phyloP scores from a whole-genome alignment of 2,113 vertebrate genomes.

The Campylomormyrus tamandua region DNA sequence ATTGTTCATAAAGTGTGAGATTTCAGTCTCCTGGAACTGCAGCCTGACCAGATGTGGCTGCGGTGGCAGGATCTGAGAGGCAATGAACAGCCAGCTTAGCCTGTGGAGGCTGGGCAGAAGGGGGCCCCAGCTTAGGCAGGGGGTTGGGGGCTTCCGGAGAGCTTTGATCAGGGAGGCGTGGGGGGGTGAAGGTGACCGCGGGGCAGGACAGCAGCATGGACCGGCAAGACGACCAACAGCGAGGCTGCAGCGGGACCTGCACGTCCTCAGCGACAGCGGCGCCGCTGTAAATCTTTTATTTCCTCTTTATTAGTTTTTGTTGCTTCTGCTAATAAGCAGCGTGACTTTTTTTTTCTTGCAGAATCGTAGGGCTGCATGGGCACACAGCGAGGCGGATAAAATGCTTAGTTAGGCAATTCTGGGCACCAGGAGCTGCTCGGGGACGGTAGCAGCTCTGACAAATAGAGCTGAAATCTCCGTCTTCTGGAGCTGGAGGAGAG shows the following conservation, averaged over 20 bases:
- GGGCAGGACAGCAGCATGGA: not conserved
- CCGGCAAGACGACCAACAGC: not conserved
- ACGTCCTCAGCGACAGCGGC: not conserved
- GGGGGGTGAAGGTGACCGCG: not conserved
- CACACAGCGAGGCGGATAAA: not conserved
- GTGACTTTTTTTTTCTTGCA: not conserved
- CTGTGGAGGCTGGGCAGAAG: not conserved
- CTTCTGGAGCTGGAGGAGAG: not conserved
- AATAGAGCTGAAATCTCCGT: not conserved
- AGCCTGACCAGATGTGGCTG: not conserved
- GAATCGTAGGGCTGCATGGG: not conserved
- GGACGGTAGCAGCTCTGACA: not conserved
- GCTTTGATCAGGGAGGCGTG: not conserved
- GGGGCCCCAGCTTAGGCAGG: not conserved
- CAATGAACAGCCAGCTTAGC: not conserved
- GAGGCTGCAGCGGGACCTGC: not conserved
- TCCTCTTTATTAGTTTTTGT: not conserved
- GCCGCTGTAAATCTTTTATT: slow-evolving; percentile 7
- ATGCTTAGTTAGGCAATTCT: not conserved
- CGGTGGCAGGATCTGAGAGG: not conserved
- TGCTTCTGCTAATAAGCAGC: not conserved
- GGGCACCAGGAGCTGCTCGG: not conserved
- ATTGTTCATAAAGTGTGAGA: not conserved
- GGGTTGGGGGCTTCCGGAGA: not conserved
- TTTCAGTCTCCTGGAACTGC: no score